Base-by-base conservation (phyloP, 2,888 invertebrate species). In the Drymonia ruficornis region DNA sequence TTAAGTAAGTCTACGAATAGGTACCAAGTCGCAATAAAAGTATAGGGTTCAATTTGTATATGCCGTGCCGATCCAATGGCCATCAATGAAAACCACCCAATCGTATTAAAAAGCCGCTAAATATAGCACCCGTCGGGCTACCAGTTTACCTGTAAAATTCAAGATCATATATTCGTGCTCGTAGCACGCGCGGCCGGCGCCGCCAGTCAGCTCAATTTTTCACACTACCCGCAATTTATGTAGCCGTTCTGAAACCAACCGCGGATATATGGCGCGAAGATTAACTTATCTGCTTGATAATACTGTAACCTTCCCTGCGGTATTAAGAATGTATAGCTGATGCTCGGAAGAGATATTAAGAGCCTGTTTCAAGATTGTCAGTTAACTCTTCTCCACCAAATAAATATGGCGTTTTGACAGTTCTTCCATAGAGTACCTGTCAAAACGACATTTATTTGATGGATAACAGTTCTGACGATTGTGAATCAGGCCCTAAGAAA, bases 171-270 rank as follows among this genome's bases (percentile, higher is more conserved):
- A 81, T 79, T 72, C 74, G 66, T 63, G 64, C 61, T 56, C 62
- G 63, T 44, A 50, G 55, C 65, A 64, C 62, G 54, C 57, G 60
- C 61, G 51, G 59, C 53, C 50, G 63, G 50, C 56, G 40, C 53
- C 61, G 62, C 59, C 65, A 66, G 70, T 70, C 76, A 69, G 72
- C 66, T 72, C 79, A 78, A 86, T 86, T 86, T 86, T 86, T 86
- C 84, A 85, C 79, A 70, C 66, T 63, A 59, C 57, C 84, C 82
- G 68, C 84, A 82, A 85, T 86, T 86, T 84, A 87, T 84, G 81
- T 73, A 64, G 54, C 68, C 71, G 3, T 78, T 67, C 80, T 70
- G 76, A 74, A 72, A 65, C 65, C 62, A 60, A 75, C 80, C 73
- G 64, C 64, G 72, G 74, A 81, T 81, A 75, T 84, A 81, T 83